These are phyloP conservation scores for Prunella himalayana DNA, from an alignment of 2,113 vertebrate genomes.

Conservation along the genomic window DNA sequence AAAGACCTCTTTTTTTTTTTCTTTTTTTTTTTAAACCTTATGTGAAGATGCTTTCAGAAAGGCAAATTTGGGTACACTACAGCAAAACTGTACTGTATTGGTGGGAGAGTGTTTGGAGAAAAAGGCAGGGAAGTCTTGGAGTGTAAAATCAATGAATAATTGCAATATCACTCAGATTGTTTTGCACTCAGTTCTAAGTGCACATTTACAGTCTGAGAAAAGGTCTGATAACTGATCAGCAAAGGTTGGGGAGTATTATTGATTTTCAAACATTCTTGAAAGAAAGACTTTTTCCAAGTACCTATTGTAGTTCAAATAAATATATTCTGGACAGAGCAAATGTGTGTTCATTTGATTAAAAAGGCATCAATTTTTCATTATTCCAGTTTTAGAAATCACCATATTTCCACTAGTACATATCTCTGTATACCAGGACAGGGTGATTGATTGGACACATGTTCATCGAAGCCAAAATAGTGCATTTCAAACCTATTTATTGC, in stretches of 20 bases:
- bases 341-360: neutral
- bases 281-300: slow-evolving; percentile 7
- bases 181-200: neutral
- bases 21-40: neutral
- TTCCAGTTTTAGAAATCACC: slow-evolving; percentile 1
- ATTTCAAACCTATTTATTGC: slow-evolving; percentile 46
- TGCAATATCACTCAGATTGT: neutral
- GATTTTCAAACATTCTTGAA: slow-evolving; percentile 2
- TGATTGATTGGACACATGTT: slow-evolving; percentile 16
- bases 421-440: neutral
- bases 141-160: neutral
- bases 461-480: neutral
- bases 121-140: neutral
- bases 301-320: neutral
- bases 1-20: neutral
- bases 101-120: neutral
- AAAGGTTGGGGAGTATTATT: neutral
- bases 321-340: neutral
- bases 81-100: neutral
- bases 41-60: neutral
- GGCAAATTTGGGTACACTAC: neutral
- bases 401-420: neutral
- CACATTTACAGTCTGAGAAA: neutral
- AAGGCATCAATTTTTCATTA: slow-evolving; percentile 18
- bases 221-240: neutral